These are phyloP conservation scores for Drosophila villosipedis DNA, from an alignment of 2,888 invertebrate species.

Conservation along the genomic window DNA sequence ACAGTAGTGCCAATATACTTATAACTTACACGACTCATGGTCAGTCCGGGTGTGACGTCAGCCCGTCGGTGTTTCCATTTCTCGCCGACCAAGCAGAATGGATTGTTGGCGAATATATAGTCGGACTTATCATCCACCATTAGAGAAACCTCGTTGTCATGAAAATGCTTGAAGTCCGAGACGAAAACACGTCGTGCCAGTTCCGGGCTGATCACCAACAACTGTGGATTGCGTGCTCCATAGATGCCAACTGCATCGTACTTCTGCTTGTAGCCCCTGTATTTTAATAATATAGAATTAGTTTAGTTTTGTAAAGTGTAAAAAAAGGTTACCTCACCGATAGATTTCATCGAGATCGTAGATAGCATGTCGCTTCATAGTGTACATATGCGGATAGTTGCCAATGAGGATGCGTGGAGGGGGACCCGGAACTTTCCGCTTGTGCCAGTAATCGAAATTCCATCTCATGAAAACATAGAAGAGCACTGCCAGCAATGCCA, in stretches of 20 bases:
- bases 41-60: slow-evolving; percentile 86
- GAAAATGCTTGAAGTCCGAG: slow-evolving; percentile 84
- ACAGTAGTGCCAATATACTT: too few species aligned
- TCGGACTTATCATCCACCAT: slow-evolving; percentile 84
- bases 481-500: slow-evolving; percentile 29
- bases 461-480: slow-evolving; percentile 76
- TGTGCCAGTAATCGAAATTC: slow-evolving; percentile 84
- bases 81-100: slow-evolving; percentile 85
- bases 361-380: slow-evolving; percentile 69
- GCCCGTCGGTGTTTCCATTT: slow-evolving; percentile 86
- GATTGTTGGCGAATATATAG: slow-evolving; percentile 85
- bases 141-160: slow-evolving; percentile 74
- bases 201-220: slow-evolving; percentile 83
- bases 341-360: slow-evolving; percentile 84
- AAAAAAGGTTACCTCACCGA: slow-evolving; percentile 83
- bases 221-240: slow-evolving; percentile 77
- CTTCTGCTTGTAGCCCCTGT: slow-evolving; percentile 56
- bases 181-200: slow-evolving; percentile 83
- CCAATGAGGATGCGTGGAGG: slow-evolving; percentile 82
- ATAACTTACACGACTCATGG: slow-evolving; percentile 85
- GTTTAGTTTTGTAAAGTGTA: too few species aligned
- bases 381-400: slow-evolving; percentile 77
- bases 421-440: slow-evolving; percentile 82
- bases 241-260: slow-evolving; percentile 85
- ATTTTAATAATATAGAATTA: not conserved